Base-by-base conservation (phyloP, 2,113 vertebrate species). In the Poecilia latipinna region DNA sequence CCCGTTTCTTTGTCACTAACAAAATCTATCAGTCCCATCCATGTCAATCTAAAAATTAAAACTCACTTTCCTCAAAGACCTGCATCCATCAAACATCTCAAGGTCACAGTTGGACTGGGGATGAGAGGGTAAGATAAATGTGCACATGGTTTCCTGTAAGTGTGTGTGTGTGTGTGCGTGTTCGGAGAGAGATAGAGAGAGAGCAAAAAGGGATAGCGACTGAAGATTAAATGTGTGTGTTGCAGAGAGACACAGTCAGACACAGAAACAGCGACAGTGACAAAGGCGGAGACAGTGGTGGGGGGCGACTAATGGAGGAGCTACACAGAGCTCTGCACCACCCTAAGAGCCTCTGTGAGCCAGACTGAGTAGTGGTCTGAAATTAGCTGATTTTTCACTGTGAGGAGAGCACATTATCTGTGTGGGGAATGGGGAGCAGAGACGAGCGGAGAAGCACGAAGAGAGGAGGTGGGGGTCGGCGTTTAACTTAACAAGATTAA, bases 401-500 rank as follows among this genome's bases (percentile, higher is more conserved):
- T 79, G 90, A 88, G 83, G 78, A 70, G 87, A 87, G 82, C 88
- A 84, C 82, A 89, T 90, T 91, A 89, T 91, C 92, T 84, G 83
- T 83, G 87, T 86, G 86, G 89, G 89, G 84, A 84, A 81, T 26
- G 62, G 82, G 70, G 74, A 88, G 87, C 81, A 71, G 82, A 78
- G 80, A 28, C 44, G 75, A 84, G 79, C 57, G 26, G 79, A 77
- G 84, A 68, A 86, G 88, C 84, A 51, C 61, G 33, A 63, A 75
- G 68, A 29, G 74, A 61, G 82, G 78, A 68, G 86, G 82, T 63
- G 84, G 88, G 90, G 88, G 87, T 88, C 82, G 83, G 77, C 91
- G 78, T 92, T 92, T 92, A 92, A 92, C 90, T 92, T 93, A 93
- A 93, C 92, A 92, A 93, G 92, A 92, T 93, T 91, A 92, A 94